These are phyloP conservation scores for Marcusenius ussheri DNA, from an alignment of 2,113 vertebrate genomes.

Conservation along the genomic window DNA sequence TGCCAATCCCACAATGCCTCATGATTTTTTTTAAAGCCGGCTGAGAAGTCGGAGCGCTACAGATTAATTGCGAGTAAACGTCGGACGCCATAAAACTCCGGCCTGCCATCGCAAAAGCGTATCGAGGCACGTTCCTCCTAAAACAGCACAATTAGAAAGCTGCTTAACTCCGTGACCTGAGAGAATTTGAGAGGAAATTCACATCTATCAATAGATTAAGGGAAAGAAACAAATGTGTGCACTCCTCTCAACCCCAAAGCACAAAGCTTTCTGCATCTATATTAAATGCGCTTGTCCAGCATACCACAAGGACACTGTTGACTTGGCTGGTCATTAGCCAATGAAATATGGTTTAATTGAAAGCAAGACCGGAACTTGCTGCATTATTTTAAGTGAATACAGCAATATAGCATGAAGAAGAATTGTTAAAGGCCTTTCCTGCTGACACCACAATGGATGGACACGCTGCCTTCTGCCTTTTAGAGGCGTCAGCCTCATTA, in stretches of 20 bases:
- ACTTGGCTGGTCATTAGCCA: slow-evolving; percentile 75
- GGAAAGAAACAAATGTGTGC: slow-evolving; percentile 57
- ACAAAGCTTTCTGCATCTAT: slow-evolving; percentile 51
- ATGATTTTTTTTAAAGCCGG: background rate
- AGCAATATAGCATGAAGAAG: slow-evolving; percentile 75
- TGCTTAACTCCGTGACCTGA: slow-evolving; percentile 54
- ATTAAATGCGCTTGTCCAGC: slow-evolving; percentile 64
- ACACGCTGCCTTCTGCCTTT: slow-evolving; percentile 63
- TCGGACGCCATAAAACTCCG: background rate
- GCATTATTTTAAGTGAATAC: slow-evolving; percentile 81
- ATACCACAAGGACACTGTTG: slow-evolving; percentile 76
- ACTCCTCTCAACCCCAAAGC: slow-evolving; percentile 66
- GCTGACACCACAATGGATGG: slow-evolving; percentile 81
- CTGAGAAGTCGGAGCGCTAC: background rate
- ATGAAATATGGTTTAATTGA: slow-evolving; percentile 83
- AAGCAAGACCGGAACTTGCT: slow-evolving; percentile 72
- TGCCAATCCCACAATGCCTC: background rate
- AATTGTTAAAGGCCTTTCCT: slow-evolving; percentile 73
- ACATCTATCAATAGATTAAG: slow-evolving; percentile 56
- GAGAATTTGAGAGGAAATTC: slow-evolving; percentile 48
- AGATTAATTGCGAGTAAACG: background rate
- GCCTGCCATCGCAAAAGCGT: slow-evolving; percentile 11
- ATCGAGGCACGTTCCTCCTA: slow-evolving; percentile 30
- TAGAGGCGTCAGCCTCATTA: slow-evolving; percentile 70
- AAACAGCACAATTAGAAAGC: slow-evolving; percentile 47